Evolutionary conservation across 2,113 vertebrate species (phyloP).

Genomic region (Paradoxurus hermaphroditus): DNA sequence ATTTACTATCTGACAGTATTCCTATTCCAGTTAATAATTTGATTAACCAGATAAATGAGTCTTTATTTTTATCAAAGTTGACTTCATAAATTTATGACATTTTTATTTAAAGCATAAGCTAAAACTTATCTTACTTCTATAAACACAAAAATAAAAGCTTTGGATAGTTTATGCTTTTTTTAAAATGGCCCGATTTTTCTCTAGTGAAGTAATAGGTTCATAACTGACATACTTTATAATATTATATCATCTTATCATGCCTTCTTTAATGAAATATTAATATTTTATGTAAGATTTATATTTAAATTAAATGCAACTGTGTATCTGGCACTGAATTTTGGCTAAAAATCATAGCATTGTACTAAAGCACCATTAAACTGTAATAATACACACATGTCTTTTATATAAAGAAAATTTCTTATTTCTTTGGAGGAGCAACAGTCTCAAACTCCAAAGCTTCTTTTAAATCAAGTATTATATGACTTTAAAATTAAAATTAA

Average conservation of each 20-base stretch:
- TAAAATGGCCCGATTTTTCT: constrained; percentile 27
- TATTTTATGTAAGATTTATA: constrained; percentile 38
- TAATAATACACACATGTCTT: background rate
- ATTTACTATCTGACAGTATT: background rate
- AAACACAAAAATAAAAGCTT: constrained; percentile 1
- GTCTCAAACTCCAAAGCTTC: constrained; percentile 19
- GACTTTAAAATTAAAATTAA: background rate
- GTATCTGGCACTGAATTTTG: background rate
- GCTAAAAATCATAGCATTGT: background rate
- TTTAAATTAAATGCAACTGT: constrained; percentile 33
- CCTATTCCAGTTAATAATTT: constrained; percentile 23
- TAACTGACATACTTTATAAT: constrained; percentile 31
- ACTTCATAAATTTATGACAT: background rate
- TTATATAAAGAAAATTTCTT: background rate
- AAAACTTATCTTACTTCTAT: background rate
- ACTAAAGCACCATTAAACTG: background rate
- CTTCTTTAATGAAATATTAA: background rate
- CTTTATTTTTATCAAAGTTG: background rate
- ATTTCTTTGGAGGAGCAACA: background rate
- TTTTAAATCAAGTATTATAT: constrained; percentile 35
- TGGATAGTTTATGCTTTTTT: background rate
- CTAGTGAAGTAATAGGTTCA: background rate
- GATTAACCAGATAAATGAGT: background rate
- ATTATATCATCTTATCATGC: background rate
- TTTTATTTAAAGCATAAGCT: background rate